Conservation (phyloP, 2,888 invertebrate genomes). For the Abrostola tripartita region DNA sequence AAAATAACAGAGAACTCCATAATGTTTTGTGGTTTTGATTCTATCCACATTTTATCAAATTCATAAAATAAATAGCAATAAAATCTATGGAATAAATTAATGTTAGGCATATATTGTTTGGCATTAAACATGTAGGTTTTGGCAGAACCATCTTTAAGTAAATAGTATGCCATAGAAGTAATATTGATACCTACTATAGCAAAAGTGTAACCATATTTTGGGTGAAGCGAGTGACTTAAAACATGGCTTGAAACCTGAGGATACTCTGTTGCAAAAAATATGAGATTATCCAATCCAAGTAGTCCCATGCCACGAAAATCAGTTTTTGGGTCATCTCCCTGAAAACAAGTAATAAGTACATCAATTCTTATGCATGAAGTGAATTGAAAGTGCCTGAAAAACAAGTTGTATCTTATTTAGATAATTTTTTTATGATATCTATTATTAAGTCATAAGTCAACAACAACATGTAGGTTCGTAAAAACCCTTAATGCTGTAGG, state of each 20-base stretch:
- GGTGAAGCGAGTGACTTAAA: conserved; percentile 95
- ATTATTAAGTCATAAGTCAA: too few relatives aligned
- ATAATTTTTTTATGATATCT: too few relatives aligned
- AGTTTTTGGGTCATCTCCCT: conserved; percentile 98
- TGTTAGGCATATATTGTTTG: conserved; percentile 89
- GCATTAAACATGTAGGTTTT: conserved; percentile 97
- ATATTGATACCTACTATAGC: conserved; percentile 98
- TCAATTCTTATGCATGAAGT: neutral
- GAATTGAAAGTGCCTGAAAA: too few relatives aligned
- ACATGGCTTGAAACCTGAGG: conserved; percentile 94
- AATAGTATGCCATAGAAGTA: conserved; percentile 95
- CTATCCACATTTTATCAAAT: conserved; percentile 98
- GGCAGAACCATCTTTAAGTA: conserved; percentile 94
- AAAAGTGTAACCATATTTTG: conserved; percentile 95
- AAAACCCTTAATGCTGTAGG: too few relatives aligned
- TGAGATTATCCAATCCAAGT: conserved; percentile 96
- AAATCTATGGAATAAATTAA: conserved; percentile 96
- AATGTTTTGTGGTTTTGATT: conserved; percentile 96
- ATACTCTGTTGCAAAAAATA: conserved; percentile 95
- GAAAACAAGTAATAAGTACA: conserved; percentile 67
- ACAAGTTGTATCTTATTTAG: too few relatives aligned
- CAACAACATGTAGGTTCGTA: too few relatives aligned
- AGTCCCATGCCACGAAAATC: conserved; percentile 99
- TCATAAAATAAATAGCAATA: conserved; percentile 98
- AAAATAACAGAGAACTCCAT: conserved; percentile 98